A percentile compares a stretch with the other conserved stretches of the same genome.
Evolutionary conservation across 2,797 vertebrate species (phyloP).

Genomic region (Amniataba percoides): DNA sequence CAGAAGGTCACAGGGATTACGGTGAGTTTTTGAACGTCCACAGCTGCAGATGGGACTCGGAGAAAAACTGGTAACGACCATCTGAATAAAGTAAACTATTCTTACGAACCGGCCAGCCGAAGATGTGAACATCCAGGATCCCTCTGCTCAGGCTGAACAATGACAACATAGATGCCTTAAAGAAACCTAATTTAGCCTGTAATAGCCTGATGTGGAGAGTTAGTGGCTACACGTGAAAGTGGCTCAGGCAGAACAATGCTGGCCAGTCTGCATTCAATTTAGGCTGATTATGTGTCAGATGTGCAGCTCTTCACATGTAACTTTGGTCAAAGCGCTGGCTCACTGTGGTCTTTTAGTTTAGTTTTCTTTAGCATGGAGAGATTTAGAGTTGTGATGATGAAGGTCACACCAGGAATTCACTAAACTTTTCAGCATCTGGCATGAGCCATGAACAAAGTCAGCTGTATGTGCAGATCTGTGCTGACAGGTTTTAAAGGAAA

Average conservation of each 20-base stretch:
- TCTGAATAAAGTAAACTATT: background rate
- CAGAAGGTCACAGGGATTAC: constrained; percentile 10
- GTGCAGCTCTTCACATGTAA: constrained; percentile 54
- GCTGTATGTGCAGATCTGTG: background rate
- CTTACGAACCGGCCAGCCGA: background rate
- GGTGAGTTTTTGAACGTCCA: background rate
- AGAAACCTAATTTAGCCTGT: constrained; percentile 62
- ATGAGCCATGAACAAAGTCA: background rate
- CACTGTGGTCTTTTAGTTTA: background rate
- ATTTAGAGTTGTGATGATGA: background rate
- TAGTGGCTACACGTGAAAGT: constrained; percentile 58
- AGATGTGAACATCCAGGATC: background rate
- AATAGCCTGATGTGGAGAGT: constrained; percentile 48
- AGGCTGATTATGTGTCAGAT: constrained; percentile 49
- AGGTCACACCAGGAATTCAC: background rate
- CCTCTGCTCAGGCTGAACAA: constrained; percentile 51
- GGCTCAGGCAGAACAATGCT: constrained; percentile 57
- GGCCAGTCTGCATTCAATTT: constrained; percentile 57
- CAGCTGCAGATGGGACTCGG: background rate
- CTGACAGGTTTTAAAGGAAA: background rate
- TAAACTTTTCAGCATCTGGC: background rate
- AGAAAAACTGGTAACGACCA: background rate
- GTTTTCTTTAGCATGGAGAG: background rate
- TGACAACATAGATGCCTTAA: constrained; percentile 39
- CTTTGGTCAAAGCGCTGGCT: constrained; percentile 15